phyloP scores from a whole-genome alignment of 1,140 invertebrate species.

The Kradibia gibbosae region DNA sequence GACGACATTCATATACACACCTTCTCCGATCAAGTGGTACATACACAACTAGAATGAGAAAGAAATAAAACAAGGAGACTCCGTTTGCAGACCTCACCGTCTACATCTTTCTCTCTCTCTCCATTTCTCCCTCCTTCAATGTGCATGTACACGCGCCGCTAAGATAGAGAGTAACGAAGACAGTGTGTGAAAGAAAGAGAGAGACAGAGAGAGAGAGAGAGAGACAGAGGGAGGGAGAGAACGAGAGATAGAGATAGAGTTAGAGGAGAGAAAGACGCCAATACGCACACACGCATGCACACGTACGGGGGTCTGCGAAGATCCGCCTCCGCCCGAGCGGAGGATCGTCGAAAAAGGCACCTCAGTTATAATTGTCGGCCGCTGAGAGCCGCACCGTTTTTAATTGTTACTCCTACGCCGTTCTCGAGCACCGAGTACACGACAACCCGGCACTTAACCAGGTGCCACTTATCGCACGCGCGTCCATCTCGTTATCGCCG shows the following conservation, averaged over 20 bases:
- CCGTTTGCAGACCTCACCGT: too few species aligned
- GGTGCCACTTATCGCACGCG: conserved; percentile 14
- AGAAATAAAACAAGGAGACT: conserved; percentile 41
- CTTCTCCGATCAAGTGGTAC: conserved; percentile 52
- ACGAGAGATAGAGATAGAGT: not conserved
- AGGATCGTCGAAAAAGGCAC: conserved; percentile 67
- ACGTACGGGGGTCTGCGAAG: conserved; percentile 32
- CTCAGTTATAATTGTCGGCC: conserved; percentile 74
- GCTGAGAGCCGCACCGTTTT: conserved; percentile 62
- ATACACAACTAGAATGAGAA: conserved; percentile 49
- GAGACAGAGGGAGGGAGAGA: conserved; percentile 10
- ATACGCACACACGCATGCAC: not conserved
- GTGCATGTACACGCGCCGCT: conserved; percentile 4
- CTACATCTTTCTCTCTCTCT: not conserved
- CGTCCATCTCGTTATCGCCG: not conserved
- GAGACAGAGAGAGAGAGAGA: not conserved
- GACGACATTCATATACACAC: conserved; percentile 45
- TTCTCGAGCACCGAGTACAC: not conserved
- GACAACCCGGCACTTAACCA: conserved; percentile 7
- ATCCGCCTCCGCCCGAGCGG: conserved; percentile 63
- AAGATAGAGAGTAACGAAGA: not conserved
- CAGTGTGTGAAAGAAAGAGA: not conserved
- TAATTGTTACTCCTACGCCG: conserved; percentile 26
- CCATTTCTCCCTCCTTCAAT: not conserved
- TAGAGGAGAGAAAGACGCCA: not conserved